Base-by-base conservation (phyloP, 2,888 invertebrate genomes). In the Heterodera filipjevi region DNA sequence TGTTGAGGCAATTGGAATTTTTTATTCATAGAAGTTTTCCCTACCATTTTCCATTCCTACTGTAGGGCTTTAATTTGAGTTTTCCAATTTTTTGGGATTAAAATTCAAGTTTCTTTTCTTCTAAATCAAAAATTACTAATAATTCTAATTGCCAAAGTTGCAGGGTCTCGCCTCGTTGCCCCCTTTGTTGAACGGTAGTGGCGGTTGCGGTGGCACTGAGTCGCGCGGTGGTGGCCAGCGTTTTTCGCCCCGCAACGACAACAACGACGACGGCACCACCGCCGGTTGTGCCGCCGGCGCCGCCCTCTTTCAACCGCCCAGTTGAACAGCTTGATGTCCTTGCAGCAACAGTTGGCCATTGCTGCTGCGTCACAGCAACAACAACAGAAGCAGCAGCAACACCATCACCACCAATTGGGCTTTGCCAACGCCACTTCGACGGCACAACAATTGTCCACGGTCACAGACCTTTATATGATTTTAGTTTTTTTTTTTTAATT, bases 91-190 rank as follows among this genome's bases (percentile, higher is more conserved):
- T n/a, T n/a, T n/a, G n/a, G n/a, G n/a, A n/a, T n/a, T n/a, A n/a
- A n/a, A n/a, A n/a, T n/a, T n/a, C n/a, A n/a, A n/a, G n/a, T n/a
- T n/a, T n/a, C n/a, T n/a, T n/a, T n/a, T n/a, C n/a, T n/a, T n/a
- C n/a, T n/a, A n/a, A n/a, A n/a, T n/a, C n/a, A n/a, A n/a, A n/a
- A n/a, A n/a, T n/a, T n/a, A n/a, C n/a, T n/a, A n/a, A n/a, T n/a
- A n/a, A n/a, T n/a, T n/a, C n/a, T n/a, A n/a, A n/a, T n/a, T n/a
- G n/a, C n/a, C n/a, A n/a, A 22, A 16, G 19, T 27, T 22, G 6
- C 59, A 59, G 59, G 59, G 59, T 12, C 59, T 59, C 8, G n/a
- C 59, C 59, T 59, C 59, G 59, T n/a, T 59, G 59, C 59, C 59
- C 8, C 59, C 59, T 8, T 59, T 59, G 59, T 12, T 59, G n/a